A percentile compares a stretch with the other conserved stretches of the same genome.
Evolutionary conservation across 2,888 invertebrate genomes (phyloP).

Genomic region (Cataglyphis cursor): DNA sequence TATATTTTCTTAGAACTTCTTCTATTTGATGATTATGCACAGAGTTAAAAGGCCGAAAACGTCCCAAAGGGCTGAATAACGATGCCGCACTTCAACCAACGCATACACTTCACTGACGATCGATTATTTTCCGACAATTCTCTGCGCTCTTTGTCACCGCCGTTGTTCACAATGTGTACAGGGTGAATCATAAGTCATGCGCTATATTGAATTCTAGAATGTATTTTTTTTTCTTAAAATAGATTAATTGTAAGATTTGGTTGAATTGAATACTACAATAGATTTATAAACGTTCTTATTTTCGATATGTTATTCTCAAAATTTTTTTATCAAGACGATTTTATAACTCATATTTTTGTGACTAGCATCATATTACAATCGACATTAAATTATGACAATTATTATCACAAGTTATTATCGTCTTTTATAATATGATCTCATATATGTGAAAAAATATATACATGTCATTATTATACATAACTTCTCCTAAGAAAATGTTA

Average conservation of each 20-base stretch:
- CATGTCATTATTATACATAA: neutral
- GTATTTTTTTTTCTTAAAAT: neutral
- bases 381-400: neutral
- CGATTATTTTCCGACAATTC: slow-evolving; percentile 49
- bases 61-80: slow-evolving; percentile 34
- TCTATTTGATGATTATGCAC: neutral
- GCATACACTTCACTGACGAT: slow-evolving; percentile 37
- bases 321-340: neutral
- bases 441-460: neutral
- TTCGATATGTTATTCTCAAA: no score
- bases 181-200: slow-evolving; percentile 29
- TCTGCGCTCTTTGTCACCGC: slow-evolving; percentile 31
- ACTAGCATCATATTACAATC: neutral
- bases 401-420: neutral
- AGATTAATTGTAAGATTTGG: neutral
- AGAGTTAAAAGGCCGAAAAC: neutral
- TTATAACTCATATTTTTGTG: neutral
- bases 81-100: slow-evolving; percentile 19
- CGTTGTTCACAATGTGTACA: slow-evolving; percentile 10
- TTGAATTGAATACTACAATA: neutral
- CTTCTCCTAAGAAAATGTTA: neutral
- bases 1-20: neutral
- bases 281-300: neutral
- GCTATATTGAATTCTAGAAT: neutral
- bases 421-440: neutral